Conservation (phyloP, 2,113 vertebrate species). For the Mirounga angustirostris region DNA sequence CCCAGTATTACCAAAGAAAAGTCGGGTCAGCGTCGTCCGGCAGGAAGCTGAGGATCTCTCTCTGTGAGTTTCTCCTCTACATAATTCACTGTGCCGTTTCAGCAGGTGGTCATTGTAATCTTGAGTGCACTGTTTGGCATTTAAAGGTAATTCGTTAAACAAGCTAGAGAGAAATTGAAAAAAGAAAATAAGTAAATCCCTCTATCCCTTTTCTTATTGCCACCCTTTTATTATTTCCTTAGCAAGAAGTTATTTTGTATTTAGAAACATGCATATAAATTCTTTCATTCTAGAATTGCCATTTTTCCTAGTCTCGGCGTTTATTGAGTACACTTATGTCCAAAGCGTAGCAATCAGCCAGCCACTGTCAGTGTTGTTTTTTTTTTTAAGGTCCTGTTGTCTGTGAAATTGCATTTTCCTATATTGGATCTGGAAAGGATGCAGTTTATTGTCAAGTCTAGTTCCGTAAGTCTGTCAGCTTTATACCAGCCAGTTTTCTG, state of each 20-base stretch:
- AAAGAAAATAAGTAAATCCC: neutral
- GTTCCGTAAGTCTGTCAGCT: neutral
- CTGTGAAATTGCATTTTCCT: constrained; percentile 1
- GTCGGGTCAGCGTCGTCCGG: constrained; percentile 96
- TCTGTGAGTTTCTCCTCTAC: constrained; percentile 89
- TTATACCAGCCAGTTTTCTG: neutral
- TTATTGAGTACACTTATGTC: neutral
- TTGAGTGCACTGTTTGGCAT: neutral
- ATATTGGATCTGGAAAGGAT: neutral
- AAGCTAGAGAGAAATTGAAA: constrained; percentile 27
- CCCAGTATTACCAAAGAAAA: constrained; percentile 98
- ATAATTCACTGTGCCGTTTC: neutral
- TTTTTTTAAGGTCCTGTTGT: neutral
- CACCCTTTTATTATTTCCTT: neutral
- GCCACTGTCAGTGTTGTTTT: neutral
- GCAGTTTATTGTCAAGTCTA: neutral
- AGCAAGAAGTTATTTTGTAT: constrained; percentile 18
- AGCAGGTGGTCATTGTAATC: neutral
- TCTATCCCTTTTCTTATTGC: neutral
- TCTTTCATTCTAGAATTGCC: neutral
- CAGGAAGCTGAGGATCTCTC: constrained; percentile 98
- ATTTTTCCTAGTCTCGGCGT: neutral
- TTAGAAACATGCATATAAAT: constrained; percentile 7
- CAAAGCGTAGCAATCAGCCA: neutral
- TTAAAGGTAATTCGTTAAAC: constrained; percentile 4